Conservation (phyloP, 2,113 vertebrate genomes). For the Macrotis lagotis region DNA sequence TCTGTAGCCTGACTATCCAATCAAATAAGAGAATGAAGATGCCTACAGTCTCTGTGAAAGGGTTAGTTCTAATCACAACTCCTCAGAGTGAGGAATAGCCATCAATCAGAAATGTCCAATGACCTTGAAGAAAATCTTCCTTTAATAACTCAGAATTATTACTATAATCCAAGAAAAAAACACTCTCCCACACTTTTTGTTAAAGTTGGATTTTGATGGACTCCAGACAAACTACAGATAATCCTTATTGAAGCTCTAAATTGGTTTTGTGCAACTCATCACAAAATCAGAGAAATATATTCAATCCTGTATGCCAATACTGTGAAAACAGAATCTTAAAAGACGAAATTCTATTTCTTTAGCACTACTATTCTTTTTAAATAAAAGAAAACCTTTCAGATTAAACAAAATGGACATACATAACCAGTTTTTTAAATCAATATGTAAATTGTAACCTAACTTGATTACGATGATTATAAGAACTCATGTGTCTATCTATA, state of each 20-base stretch:
- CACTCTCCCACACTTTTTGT: background rate
- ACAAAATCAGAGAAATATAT: background rate
- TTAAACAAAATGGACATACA: background rate
- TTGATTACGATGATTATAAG: background rate
- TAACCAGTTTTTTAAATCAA: background rate
- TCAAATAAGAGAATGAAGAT: background rate
- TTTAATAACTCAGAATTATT: constrained; percentile 45
- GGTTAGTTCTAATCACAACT: constrained; percentile 44
- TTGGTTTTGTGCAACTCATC: background rate
- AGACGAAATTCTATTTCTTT: constrained; percentile 36
- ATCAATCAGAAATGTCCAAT: constrained; percentile 49
- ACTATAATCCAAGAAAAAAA: constrained; percentile 39
- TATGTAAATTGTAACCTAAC: background rate
- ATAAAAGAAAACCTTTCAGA: background rate
- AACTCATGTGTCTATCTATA: background rate
- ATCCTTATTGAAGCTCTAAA: background rate
- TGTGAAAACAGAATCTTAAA: background rate
- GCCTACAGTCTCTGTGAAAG: constrained; percentile 31
- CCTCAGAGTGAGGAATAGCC: constrained; percentile 26
- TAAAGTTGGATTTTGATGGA: constrained; percentile 29
- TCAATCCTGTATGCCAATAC: background rate
- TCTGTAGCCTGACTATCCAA: background rate
- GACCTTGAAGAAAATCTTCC: constrained; percentile 47
- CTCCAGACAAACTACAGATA: background rate
- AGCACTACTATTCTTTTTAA: background rate